These are phyloP conservation scores for Phyllostomus discolor DNA, from an alignment of 2,113 vertebrate genomes.

Conservation along the genomic window DNA sequence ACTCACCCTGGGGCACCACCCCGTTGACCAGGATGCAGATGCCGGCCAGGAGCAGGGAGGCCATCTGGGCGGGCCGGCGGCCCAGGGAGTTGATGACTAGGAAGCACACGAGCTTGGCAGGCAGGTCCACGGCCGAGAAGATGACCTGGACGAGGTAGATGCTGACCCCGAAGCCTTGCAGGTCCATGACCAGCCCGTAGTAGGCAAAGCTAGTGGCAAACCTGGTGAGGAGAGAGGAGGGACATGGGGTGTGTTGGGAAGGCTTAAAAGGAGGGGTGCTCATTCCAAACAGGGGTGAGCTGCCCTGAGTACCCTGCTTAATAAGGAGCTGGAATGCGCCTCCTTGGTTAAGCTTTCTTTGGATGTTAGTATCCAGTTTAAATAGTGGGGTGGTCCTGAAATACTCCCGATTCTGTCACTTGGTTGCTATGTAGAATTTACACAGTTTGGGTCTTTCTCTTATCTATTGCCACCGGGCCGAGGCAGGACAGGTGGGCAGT, in stretches of 20 bases:
- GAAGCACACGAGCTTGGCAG: constrained; percentile 87
- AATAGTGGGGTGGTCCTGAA: no score
- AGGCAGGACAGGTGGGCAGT: neutral
- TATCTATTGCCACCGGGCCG: neutral
- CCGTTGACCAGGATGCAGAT: constrained; percentile 86
- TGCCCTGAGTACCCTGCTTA: neutral
- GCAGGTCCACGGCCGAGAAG: constrained; percentile 90
- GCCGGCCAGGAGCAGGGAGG: constrained; percentile 82
- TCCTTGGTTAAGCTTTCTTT: neutral
- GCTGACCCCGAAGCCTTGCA: constrained; percentile 93
- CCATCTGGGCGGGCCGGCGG: constrained; percentile 83
- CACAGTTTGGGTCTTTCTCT: neutral
- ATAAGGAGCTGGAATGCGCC: neutral
- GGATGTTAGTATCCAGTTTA: neutral
- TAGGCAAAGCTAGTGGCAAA: constrained; percentile 94
- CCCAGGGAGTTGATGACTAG: constrained; percentile 85
- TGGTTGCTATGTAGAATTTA: neutral
- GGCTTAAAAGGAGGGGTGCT: rapidly evolving
- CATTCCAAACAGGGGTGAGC: neutral
- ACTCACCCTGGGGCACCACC: constrained; percentile 87
- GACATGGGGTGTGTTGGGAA: rapidly evolving
- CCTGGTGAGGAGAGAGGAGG: constrained; percentile 63
- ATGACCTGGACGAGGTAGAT: constrained; percentile 94
- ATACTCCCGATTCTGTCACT: neutral
- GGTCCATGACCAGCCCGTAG: constrained; percentile 93